A percentile compares a stretch with the other conserved stretches of the same genome.
These are phyloP conservation scores for Ctenicera cuprea DNA, from an alignment of 2,888 invertebrate species.

Conservation along the genomic window DNA sequence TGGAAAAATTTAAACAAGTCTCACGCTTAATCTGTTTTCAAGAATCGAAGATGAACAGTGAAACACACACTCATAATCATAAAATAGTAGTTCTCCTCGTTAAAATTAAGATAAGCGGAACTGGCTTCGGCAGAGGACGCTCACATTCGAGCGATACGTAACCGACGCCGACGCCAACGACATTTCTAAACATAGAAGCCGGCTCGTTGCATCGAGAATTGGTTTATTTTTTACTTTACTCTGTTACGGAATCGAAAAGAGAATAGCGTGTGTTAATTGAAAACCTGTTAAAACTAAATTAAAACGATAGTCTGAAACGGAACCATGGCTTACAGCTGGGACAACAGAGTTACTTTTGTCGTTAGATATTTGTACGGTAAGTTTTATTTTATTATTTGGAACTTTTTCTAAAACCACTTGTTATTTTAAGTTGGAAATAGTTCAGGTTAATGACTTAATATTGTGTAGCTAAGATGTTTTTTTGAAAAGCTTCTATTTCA, in stretches of 20 bases:
- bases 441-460: slow-evolving; percentile 27
- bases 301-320: neutral
- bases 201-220: slow-evolving; percentile 45
- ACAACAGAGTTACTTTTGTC: slow-evolving; percentile 88
- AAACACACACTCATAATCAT: neutral
- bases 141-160: slow-evolving; percentile 36
- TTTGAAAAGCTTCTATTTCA: neutral
- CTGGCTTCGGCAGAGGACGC: slow-evolving; percentile 43
- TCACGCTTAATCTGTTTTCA: too few species aligned
- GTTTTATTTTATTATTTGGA: slow-evolving; percentile 64
- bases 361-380: slow-evolving; percentile 89
- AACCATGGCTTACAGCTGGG: slow-evolving; percentile 88
- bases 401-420: slow-evolving; percentile 44
- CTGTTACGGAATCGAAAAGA: slow-evolving; percentile 38
- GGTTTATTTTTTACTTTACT: slow-evolving; percentile 53
- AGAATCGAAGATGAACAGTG: too few species aligned
- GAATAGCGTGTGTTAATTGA: slow-evolving; percentile 37
- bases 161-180: slow-evolving; percentile 54
- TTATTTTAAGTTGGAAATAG: slow-evolving; percentile 36
- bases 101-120: slow-evolving; percentile 2
- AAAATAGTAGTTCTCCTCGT: slow-evolving; percentile 8
- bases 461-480: neutral
- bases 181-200: slow-evolving; percentile 57
- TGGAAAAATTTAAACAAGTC: too few species aligned
- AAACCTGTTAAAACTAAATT: slow-evolving; percentile 30